These are phyloP conservation scores for Hoplias malabaricus DNA, from an alignment of 2,113 vertebrate species.

Conservation along the genomic window DNA sequence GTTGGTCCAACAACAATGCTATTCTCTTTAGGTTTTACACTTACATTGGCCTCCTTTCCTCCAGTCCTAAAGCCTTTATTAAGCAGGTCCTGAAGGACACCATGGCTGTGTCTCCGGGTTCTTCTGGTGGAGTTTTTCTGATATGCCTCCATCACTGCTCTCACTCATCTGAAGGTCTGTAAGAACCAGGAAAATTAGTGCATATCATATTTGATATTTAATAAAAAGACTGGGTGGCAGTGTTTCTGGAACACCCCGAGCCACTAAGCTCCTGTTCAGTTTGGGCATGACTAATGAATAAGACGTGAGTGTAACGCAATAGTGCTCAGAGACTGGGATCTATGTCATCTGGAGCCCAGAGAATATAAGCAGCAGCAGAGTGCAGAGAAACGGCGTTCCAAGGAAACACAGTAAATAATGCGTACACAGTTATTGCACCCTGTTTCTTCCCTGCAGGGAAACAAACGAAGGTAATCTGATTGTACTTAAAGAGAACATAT, in stretches of 20 bases:
- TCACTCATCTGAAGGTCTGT: background rate
- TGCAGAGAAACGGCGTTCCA: conserved; percentile 40
- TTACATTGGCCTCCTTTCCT: conserved; percentile 61
- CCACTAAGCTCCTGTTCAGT: background rate
- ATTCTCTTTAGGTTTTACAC: background rate
- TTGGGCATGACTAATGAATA: conserved; percentile 41
- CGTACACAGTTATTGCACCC: background rate
- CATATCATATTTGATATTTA: background rate
- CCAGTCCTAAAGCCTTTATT: conserved; percentile 48
- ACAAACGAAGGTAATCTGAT: conserved; percentile 19
- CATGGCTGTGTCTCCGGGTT: conserved; percentile 60
- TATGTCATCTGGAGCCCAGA: conserved; percentile 56
- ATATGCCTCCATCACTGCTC: conserved; percentile 48
- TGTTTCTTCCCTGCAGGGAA: background rate
- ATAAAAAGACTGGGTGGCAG: background rate
- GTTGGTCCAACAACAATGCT: too few species aligned
- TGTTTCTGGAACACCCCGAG: background rate
- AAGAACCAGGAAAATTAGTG: background rate
- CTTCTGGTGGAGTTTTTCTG: conserved; percentile 51
- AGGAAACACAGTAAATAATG: conserved; percentile 31
- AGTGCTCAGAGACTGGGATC: conserved; percentile 25
- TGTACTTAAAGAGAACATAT: background rate
- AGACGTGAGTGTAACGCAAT: conserved; percentile 57
- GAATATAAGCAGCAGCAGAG: conserved; percentile 38
- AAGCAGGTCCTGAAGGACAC: conserved; percentile 60